phyloP scores from a whole-genome alignment of 2,113 vertebrate genomes.

The Carollia perspicillata region DNA sequence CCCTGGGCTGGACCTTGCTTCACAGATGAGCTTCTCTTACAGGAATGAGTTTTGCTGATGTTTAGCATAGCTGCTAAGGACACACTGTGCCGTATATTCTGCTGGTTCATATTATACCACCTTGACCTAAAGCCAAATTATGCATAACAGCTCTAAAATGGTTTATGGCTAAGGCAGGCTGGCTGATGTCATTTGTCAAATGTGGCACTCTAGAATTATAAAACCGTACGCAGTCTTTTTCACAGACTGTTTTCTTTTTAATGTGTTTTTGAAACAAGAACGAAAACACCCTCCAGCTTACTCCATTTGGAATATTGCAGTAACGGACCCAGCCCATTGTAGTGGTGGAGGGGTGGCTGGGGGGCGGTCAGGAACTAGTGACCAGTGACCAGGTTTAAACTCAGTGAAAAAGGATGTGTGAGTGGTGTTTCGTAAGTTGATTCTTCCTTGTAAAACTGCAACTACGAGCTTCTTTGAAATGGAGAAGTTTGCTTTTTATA shows the following conservation, averaged over 20 bases:
- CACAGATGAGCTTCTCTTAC: slow-evolving; percentile 48
- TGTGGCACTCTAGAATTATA: slow-evolving; percentile 61
- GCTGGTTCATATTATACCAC: slow-evolving; percentile 63
- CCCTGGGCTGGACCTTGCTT: slow-evolving; percentile 35
- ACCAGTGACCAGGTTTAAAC: background rate
- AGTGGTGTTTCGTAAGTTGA: background rate
- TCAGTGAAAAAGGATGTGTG: background rate
- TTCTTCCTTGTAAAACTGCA: slow-evolving; percentile 18
- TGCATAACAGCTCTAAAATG: slow-evolving; percentile 69
- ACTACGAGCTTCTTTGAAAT: slow-evolving; percentile 10
- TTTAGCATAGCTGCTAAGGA: slow-evolving; percentile 58
- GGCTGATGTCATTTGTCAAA: slow-evolving; percentile 71
- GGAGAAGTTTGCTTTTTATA: background rate
- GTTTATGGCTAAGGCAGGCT: slow-evolving; percentile 57
- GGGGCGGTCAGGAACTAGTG: background rate
- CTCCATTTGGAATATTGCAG: background rate
- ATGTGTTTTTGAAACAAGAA: slow-evolving; percentile 21
- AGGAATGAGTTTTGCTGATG: slow-evolving; percentile 66
- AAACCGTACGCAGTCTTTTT: slow-evolving; percentile 38
- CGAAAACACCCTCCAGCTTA: background rate
- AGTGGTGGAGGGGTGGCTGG: too few relatives aligned
- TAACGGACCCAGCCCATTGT: rapidly evolving
- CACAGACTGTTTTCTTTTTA: background rate
- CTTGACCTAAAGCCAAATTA: slow-evolving; percentile 68
- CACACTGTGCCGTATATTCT: slow-evolving; percentile 60